Conservation (phyloP, 1,140 invertebrate species). For the Coenobita brevimanus region DNA sequence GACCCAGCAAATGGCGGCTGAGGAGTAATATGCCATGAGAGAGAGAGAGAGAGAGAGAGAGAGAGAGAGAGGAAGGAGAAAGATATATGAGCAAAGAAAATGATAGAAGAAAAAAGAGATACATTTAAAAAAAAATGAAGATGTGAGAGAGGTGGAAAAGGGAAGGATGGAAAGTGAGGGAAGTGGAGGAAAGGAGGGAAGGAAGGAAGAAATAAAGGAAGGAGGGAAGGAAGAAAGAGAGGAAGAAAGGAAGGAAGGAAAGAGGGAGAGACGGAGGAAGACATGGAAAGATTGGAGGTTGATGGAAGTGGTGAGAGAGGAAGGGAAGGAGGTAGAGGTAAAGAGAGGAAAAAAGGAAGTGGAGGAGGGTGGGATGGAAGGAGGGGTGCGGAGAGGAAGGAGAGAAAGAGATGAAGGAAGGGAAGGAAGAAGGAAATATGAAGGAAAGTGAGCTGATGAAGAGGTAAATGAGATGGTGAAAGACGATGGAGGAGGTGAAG, state of each 20-base stretch:
- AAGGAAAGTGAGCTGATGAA: not conserved
- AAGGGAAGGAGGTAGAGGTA: not conserved
- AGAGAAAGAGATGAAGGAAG: no score
- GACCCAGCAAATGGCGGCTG: no score
- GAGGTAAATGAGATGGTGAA: not conserved
- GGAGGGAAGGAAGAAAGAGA: not conserved
- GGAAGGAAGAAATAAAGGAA: not conserved
- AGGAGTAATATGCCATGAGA: no score
- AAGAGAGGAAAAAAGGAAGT: not conserved
- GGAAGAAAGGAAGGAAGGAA: not conserved
- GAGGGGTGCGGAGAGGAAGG: no score
- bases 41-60: not conserved
- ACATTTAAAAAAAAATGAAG: no score
- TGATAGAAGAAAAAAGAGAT: no score
- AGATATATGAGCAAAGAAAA: no score
- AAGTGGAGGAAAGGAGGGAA: not conserved
- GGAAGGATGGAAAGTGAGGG: not conserved
- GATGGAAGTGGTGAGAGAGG: not conserved
- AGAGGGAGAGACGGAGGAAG: not conserved
- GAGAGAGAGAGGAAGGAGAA: not conserved
- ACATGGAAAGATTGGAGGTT: not conserved
- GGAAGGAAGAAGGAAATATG: no score
- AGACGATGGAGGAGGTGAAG: not conserved
- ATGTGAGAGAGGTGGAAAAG: not conserved
- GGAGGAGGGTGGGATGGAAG: not conserved